Evolutionary conservation across 2,113 vertebrate genomes (phyloP).

Genomic region (Nannobrachium achirus): DNA sequence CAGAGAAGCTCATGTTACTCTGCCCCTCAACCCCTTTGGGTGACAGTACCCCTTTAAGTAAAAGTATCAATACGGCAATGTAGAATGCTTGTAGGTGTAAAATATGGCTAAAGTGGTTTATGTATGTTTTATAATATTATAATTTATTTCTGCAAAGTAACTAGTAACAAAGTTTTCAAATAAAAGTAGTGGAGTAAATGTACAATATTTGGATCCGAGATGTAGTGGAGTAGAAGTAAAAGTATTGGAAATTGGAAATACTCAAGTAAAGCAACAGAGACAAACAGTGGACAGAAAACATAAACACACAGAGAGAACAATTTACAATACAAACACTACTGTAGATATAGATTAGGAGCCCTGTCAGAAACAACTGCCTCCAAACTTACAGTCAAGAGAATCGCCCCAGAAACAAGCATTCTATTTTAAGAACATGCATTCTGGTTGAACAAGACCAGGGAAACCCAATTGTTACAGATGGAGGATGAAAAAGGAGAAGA

Average conservation of each 20-base stretch:
- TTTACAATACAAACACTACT: constrained; percentile 40
- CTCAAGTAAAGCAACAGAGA: constrained; percentile 35
- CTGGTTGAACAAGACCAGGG: constrained; percentile 36
- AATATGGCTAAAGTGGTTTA: no score
- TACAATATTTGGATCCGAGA: no score
- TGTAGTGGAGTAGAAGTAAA: no score
- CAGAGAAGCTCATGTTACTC: no score
- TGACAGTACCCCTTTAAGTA: no score
- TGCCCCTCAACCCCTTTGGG: no score
- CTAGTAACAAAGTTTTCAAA: no score
- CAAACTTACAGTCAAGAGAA: constrained; percentile 31
- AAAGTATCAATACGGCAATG: no score
- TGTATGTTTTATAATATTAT: no score
- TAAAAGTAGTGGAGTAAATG: constrained; percentile 13
- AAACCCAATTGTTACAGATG: constrained; percentile 27
- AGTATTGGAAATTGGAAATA: no score
- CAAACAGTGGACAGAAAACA: not conserved
- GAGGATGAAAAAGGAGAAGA: constrained; percentile 4
- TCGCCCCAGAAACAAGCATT: constrained; percentile 38
- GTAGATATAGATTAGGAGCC: constrained; percentile 38
- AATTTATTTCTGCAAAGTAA: no score
- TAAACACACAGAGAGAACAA: constrained; percentile 35
- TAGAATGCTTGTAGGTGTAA: no score
- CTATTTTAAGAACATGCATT: constrained; percentile 44
- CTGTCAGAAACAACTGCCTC: constrained; percentile 46